These are phyloP conservation scores for Callyntrura sp. DNA, from an alignment of 2,888 invertebrate species.

Conservation along the genomic window DNA sequence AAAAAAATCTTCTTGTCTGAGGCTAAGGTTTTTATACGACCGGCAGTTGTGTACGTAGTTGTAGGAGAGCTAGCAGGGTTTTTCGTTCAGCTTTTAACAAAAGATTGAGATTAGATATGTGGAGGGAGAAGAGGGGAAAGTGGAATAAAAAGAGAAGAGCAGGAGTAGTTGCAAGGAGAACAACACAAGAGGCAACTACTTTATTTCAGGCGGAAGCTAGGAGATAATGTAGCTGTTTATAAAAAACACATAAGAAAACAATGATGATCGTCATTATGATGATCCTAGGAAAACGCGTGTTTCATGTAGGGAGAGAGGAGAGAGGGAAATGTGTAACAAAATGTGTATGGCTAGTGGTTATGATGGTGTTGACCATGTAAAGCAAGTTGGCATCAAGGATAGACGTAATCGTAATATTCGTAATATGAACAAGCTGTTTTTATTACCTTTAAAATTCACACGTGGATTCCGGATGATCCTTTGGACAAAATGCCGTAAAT, in stretches of 20 bases:
- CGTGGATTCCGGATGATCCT: not conserved
- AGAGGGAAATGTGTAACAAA: not conserved
- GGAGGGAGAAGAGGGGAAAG: conserved; percentile 12
- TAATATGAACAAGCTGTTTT: conserved; percentile 20
- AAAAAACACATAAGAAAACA: conserved; percentile 60
- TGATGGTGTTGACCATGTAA: conserved; percentile 45
- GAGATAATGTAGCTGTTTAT: conserved; percentile 72
- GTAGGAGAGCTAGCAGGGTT: not conserved
- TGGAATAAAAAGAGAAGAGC: not conserved
- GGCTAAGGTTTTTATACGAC: not conserved
- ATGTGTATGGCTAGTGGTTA: not conserved
- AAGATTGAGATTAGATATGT: not conserved
- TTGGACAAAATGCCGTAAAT: conserved; percentile 30
- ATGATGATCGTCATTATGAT: conserved; percentile 46
- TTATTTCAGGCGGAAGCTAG: conserved; percentile 70
- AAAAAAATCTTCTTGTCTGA: conserved; percentile 9
- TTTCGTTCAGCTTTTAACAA: conserved; percentile 1
- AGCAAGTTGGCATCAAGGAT: conserved; percentile 50
- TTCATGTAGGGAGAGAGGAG: not conserved
- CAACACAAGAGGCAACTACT: conserved; percentile 50
- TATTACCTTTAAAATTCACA: conserved; percentile 22
- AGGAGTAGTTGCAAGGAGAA: conserved; percentile 28
- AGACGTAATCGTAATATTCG: conserved; percentile 34
- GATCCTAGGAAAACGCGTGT: not conserved
- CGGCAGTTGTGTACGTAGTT: not conserved